These are phyloP conservation scores for Platysteira castanea DNA, from an alignment of 2,113 vertebrate species.

Conservation along the genomic window DNA sequence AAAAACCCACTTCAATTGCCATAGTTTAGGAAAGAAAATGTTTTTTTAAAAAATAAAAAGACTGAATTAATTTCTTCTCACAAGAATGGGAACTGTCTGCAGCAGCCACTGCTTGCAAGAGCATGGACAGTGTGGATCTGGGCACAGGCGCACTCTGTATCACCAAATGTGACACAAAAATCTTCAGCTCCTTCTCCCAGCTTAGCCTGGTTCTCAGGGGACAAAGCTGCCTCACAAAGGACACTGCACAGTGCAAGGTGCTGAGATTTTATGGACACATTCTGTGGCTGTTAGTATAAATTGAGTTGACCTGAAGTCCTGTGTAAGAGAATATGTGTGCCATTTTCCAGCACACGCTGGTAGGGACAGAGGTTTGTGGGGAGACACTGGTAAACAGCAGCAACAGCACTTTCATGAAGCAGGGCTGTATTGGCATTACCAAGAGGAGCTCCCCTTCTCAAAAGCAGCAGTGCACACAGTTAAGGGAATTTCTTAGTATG, in stretches of 20 bases:
- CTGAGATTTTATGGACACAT: not conserved
- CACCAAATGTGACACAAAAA: not conserved
- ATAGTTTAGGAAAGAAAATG: not conserved
- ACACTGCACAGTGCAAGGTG: not conserved
- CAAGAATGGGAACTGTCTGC: not conserved
- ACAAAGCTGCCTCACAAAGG: not conserved
- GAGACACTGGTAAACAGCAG: not conserved
- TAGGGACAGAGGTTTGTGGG: not conserved
- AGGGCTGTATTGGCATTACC: not conserved
- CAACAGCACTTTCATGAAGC: not conserved
- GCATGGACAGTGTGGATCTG: rapidly evolving
- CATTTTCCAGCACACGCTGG: rapidly evolving
- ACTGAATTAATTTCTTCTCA: not conserved
- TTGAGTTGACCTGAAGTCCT: not conserved
- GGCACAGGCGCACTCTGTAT: not conserved
- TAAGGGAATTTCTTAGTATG: not conserved
- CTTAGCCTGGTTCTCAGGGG: not conserved
- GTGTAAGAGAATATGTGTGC: rapidly evolving
- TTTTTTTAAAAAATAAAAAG: not conserved
- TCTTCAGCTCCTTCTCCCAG: not conserved
- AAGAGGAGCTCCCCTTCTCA: not conserved
- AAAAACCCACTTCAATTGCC: not conserved
- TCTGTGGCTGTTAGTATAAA: not conserved
- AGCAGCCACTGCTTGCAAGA: not conserved
- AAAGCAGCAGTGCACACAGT: not conserved